Conservation (phyloP, 2,113 vertebrate species). For the Hypocryptadius cinnamomeus region DNA sequence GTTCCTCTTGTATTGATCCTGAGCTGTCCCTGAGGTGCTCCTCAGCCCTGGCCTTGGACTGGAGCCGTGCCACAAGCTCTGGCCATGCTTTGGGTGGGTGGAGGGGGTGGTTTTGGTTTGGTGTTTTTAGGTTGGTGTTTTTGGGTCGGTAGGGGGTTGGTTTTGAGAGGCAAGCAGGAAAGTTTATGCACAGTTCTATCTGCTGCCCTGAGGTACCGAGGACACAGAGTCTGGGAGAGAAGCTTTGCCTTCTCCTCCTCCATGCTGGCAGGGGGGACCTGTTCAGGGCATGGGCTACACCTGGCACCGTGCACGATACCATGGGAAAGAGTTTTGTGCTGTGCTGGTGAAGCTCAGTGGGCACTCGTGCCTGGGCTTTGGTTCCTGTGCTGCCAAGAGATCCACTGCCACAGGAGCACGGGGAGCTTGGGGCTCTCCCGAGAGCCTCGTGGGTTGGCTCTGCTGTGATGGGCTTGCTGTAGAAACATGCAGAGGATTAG, state of each 20-base stretch:
- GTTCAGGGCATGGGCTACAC: neutral
- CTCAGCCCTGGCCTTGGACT: neutral
- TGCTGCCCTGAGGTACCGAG: neutral
- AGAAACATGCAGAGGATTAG: neutral
- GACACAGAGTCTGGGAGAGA: neutral
- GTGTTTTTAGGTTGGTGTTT: neutral
- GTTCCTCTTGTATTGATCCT: neutral
- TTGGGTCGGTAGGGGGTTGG: neutral
- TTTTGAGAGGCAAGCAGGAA: neutral
- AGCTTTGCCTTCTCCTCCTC: neutral
- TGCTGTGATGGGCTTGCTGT: neutral
- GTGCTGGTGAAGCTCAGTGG: neutral
- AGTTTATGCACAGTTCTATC: neutral
- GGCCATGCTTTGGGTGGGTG: too few relatives aligned
- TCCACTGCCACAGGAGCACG: neutral
- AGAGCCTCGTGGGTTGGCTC: neutral
- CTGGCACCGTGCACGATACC: rapidly evolving
- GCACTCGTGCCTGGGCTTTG: neutral
- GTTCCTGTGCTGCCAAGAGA: neutral
- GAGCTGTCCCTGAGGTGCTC: neutral
- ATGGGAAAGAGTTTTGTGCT: neutral
- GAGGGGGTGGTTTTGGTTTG: neutral
- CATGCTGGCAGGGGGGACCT: neutral
- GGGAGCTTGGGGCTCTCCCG: neutral
- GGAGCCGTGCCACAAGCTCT: neutral